A percentile compares a stretch with the other conserved stretches of the same genome.
phyloP scores from a whole-genome alignment of 1,140 invertebrate genomes.

The Wiebesia pumilae region DNA sequence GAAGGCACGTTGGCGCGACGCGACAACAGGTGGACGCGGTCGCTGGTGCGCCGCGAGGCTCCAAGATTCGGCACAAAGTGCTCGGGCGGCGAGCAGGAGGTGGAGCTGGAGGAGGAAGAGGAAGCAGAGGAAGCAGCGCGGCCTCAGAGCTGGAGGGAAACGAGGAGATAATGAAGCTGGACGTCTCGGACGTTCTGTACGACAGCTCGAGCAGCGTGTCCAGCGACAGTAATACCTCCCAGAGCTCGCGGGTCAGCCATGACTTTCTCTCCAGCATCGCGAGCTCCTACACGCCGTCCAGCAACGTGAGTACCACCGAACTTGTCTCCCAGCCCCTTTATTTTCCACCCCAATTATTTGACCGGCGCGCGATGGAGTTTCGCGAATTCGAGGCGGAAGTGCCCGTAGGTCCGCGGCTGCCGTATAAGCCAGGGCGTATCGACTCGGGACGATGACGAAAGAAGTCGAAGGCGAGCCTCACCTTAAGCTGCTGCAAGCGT shows the following conservation, averaged over 20 bases:
- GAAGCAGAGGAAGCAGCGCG: constrained; percentile 10
- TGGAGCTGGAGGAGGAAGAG: constrained; percentile 15
- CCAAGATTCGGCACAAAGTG: neutral
- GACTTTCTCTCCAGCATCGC: constrained; percentile 44
- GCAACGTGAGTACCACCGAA: constrained; percentile 39
- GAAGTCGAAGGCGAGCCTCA: neutral
- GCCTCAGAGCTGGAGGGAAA: neutral
- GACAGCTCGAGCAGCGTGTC: constrained; percentile 50
- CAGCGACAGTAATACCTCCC: constrained; percentile 44
- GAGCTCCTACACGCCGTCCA: constrained; percentile 42
- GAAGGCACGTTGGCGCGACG: neutral
- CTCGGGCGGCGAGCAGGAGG: neutral
- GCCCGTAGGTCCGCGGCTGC: neutral
- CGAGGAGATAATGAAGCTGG: constrained; percentile 46
- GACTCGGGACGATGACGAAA: neutral
- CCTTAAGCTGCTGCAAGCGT: neutral
- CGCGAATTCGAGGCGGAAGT: neutral
- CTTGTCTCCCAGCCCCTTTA: too few relatives aligned
- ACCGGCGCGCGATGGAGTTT: too few relatives aligned
- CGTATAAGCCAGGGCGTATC: neutral
- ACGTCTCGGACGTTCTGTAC: constrained; percentile 37
- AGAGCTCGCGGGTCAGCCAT: constrained; percentile 44
- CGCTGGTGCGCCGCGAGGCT: neutral
- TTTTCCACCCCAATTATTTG: too few relatives aligned
- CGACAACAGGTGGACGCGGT: constrained; percentile 23